Conservation (phyloP, 1,140 invertebrate species). For the Drosophila setifemur region DNA sequence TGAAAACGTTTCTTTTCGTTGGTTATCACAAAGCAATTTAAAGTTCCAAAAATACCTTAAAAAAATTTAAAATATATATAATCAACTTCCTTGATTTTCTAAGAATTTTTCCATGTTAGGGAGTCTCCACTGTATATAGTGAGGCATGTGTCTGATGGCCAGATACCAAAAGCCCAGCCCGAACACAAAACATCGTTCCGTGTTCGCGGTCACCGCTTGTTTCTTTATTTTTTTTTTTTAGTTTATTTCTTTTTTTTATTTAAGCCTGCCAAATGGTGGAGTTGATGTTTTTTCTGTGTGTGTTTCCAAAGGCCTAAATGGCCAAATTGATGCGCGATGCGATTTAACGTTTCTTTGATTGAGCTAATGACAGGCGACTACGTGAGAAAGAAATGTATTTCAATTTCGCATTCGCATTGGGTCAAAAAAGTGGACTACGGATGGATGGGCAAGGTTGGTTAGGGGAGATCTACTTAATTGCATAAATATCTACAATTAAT, state of each 20-base stretch:
- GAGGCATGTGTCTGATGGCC: conserved; percentile 41
- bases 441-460: conserved; percentile 7
- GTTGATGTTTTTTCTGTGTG: conserved; percentile 26
- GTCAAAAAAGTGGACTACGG: conserved; percentile 45
- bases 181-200: conserved; percentile 22
- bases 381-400: conserved; percentile 82
- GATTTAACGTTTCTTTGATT: conserved; percentile 78
- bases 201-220: conserved; percentile 44
- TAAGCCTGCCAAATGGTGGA: conserved; percentile 47
- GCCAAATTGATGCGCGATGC: conserved; percentile 71
- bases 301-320: conserved; percentile 52
- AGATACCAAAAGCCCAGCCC: conserved; percentile 16
- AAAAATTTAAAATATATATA: too few relatives aligned
- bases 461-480: neutral
- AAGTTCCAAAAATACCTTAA: too few relatives aligned
- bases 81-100: too few relatives aligned
- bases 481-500: neutral
- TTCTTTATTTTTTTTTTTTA: conserved; percentile 2
- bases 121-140: conserved; percentile 4
- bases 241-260: conserved; percentile 2
- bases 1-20: too few relatives aligned
- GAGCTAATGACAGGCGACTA: conserved; percentile 79
- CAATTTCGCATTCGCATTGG: conserved; percentile 79
- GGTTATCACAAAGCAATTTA: too few relatives aligned
- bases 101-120: neutral